phyloP scores from a whole-genome alignment of 2,797 vertebrate genomes.

The Ptychobarbus kaznakovi region DNA sequence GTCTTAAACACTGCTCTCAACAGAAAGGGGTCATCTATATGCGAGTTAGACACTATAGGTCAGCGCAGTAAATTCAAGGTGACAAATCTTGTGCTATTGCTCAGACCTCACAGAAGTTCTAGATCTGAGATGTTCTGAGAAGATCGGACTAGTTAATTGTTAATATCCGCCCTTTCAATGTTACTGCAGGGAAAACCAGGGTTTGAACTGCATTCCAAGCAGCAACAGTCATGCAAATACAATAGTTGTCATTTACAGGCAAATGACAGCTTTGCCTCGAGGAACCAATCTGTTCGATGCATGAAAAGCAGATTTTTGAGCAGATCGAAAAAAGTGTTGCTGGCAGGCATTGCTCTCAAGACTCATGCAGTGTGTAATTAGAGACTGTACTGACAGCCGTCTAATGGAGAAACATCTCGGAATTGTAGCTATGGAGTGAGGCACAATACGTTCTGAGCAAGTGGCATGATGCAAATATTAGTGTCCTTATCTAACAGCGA shows the following conservation, averaged over 20 bases:
- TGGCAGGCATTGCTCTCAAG: conserved; percentile 13
- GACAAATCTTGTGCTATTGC: neutral
- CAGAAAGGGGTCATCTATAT: neutral
- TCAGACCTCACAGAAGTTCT: neutral
- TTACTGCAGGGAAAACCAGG: neutral
- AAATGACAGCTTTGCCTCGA: conserved; percentile 29
- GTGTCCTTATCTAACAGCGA: neutral
- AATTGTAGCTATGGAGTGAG: neutral
- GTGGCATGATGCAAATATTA: conserved; percentile 12
- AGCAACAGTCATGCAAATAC: conserved; percentile 16
- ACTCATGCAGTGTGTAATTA: conserved; percentile 39
- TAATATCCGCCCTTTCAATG: neutral
- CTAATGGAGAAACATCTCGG: conserved; percentile 25
- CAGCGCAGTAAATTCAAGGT: neutral
- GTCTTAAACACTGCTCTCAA: neutral
- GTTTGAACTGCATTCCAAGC: neutral
- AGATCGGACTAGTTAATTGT: neutral
- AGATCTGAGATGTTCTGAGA: neutral
- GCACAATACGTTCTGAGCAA: neutral
- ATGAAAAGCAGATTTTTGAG: conserved; percentile 46
- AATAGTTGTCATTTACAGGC: conserved; percentile 20
- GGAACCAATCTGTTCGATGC: conserved; percentile 13
- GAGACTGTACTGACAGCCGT: conserved; percentile 23
- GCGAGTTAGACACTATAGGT: neutral
- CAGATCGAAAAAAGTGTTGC: conserved; percentile 32